Evolutionary conservation across 2,888 invertebrate species (phyloP).

Genomic region (Aphodius granarius): DNA sequence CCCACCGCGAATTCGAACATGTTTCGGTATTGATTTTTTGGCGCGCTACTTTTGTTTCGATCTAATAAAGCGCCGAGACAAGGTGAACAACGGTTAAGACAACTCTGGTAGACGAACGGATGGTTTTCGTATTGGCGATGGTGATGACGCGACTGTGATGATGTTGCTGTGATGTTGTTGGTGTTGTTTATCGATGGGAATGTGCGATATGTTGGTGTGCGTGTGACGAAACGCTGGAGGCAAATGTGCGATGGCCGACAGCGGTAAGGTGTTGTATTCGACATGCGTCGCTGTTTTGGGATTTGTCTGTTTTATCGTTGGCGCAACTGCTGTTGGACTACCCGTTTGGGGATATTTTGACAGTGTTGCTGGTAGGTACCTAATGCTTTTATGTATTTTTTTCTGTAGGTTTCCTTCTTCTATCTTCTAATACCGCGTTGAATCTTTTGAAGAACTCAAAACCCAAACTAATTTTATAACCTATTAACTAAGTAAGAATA

Average conservation of each 20-base stretch:
- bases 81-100: neutral
- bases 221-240: conserved; percentile 45
- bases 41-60: conserved; percentile 34
- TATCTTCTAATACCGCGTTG: too few species aligned
- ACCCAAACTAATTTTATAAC: too few species aligned
- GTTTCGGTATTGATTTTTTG: conserved; percentile 38
- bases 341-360: conserved; percentile 88
- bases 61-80: conserved; percentile 4
- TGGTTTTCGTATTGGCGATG: neutral
- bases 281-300: conserved; percentile 70
- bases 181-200: conserved; percentile 5
- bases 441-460: too few species aligned
- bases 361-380: conserved; percentile 42
- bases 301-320: conserved; percentile 78
- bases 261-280: conserved; percentile 68
- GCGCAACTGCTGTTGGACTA: conserved; percentile 80
- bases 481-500: too few species aligned
- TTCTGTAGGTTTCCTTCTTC: too few species aligned
- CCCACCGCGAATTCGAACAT: conserved; percentile 32
- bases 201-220: conserved; percentile 45
- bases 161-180: conserved; percentile 15
- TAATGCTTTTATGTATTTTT: neutral
- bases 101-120: neutral
- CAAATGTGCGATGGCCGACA: conserved; percentile 61
- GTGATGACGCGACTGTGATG: conserved; percentile 6